These are phyloP conservation scores for Graphium colonna DNA, from an alignment of 2,888 invertebrate species.

Conservation along the genomic window DNA sequence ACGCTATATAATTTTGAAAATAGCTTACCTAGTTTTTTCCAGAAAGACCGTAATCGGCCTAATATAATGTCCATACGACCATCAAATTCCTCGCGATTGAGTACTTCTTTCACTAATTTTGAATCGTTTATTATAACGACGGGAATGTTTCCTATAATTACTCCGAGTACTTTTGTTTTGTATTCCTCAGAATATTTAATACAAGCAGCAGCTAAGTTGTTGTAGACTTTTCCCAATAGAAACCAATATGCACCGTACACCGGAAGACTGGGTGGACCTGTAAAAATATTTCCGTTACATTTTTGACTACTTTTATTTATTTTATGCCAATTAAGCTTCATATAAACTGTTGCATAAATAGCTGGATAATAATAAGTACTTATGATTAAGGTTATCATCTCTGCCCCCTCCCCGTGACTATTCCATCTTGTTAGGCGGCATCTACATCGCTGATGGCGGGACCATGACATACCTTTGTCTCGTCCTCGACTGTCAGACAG, in stretches of 20 bases:
- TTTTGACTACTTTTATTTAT: too few relatives aligned
- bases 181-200: constrained; percentile 74
- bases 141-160: constrained; percentile 73
- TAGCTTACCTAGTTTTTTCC: constrained; percentile 72
- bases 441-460: too few relatives aligned
- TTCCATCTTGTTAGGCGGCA: too few relatives aligned
- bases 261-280: constrained; percentile 82
- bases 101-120: constrained; percentile 76
- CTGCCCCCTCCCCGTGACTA: too few relatives aligned
- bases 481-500: too few relatives aligned
- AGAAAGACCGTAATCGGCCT: constrained; percentile 72
- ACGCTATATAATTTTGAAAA: neutral
- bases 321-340: too few relatives aligned
- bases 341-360: too few relatives aligned
- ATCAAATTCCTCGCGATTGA: constrained; percentile 80
- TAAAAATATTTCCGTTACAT: constrained; percentile 8
- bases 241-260: constrained; percentile 82
- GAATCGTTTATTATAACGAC: constrained; percentile 76
- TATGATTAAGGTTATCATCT: neutral
- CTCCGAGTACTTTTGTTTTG: constrained; percentile 80
- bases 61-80: constrained; percentile 78
- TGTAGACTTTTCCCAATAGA: constrained; percentile 71
- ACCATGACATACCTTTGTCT: too few relatives aligned
- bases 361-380: too few relatives aligned
- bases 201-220: constrained; percentile 73